Base-by-base conservation (phyloP, 2,113 vertebrate genomes). In the Ardeotis arabs region DNA sequence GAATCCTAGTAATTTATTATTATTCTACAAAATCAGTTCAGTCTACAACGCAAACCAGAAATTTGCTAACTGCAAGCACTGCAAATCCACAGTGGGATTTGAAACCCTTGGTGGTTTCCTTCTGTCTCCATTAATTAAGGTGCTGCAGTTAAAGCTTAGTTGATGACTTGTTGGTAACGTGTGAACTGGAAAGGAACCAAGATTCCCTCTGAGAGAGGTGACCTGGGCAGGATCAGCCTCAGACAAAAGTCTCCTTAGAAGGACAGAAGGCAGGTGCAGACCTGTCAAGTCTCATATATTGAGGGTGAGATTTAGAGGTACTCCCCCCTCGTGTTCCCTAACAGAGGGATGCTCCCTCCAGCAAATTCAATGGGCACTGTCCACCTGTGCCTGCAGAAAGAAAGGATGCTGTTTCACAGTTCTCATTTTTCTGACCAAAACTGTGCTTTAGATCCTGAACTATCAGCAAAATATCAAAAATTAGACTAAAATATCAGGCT, bases 81-180 rank as follows among this genome's bases (percentile, higher is more conserved):
- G n/a, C 49, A 95, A 93, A 78, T 31, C n/a, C 84, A 82, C 77
- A 74, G 70, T 13, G 84, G 86, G 67, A 84, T 78, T 55, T 24
- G 5, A 94, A 96, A 89, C 28, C 74, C 84, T 66, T 27, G 17
- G 62, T 89, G 90, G 45, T 60, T 92, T 82, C 62, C 62, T 92
- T 67, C 80, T 91, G 62, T 11, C 22, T 84, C 53, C 59, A 31
- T 86, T 83, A 90, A 94, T 83, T 87, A 88, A 86, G 84, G 77
- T 0, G 5, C 45, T 67, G 73, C 74, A 67, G 47, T 73, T 66
- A 67, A 75, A 84, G 64, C 50, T 85, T 47, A 90, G 81, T 53
- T 82, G 77, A n/a, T 68, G 53, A 90, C 31, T 77, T 77, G 50
- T 2, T 84, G 75, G 39, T 86, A 92, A 87, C 0, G 1, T 2